Percentiles rank a stretch among this genome's conserved stretches.
Evolutionary conservation across 2,888 invertebrate species (phyloP).

Genomic region (Stenoptilia bipunctidactyla): DNA sequence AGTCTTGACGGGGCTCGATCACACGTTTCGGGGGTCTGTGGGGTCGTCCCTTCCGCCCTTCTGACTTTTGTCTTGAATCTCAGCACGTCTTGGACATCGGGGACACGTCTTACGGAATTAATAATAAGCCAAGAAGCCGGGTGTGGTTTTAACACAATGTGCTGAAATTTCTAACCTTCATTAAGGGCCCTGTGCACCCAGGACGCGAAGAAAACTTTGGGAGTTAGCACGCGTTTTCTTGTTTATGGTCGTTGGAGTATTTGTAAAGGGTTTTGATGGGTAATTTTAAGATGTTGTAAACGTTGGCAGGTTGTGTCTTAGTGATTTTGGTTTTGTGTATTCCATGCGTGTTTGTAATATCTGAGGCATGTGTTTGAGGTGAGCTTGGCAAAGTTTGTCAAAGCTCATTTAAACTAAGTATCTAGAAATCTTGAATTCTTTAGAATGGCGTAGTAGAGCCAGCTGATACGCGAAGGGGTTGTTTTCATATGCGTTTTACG

Average conservation of each 20-base stretch:
- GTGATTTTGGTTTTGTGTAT: conserved; percentile 5
- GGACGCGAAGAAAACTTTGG: conserved; percentile 56
- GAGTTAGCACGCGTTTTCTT: conserved; percentile 59
- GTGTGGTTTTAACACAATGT: conserved; percentile 66
- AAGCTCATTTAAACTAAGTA: too few relatives aligned
- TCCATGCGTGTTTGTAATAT: too few relatives aligned
- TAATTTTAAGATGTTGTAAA: conserved; percentile 55
- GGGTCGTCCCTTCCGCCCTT: conserved; percentile 46
- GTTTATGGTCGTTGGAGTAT: conserved; percentile 62
- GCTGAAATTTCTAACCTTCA: conserved; percentile 69
- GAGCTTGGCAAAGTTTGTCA: too few relatives aligned
- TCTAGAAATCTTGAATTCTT: too few relatives aligned
- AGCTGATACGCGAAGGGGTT: too few relatives aligned
- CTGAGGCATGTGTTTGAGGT: too few relatives aligned
- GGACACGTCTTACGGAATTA: conserved; percentile 72
- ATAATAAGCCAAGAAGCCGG: conserved; percentile 71
- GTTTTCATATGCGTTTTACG: too few relatives aligned
- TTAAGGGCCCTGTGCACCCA: conserved; percentile 65
- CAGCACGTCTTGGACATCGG: conserved; percentile 72
- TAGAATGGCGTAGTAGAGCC: too few relatives aligned
- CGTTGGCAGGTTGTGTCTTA: conserved; percentile 21
- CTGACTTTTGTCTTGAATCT: conserved; percentile 71
- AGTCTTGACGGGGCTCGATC: conserved; percentile 31
- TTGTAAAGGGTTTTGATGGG: conserved; percentile 58
- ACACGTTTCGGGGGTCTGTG: conserved; percentile 41